phyloP scores from a whole-genome alignment of 1,140 invertebrate species.

The Riptortus pedestris region DNA sequence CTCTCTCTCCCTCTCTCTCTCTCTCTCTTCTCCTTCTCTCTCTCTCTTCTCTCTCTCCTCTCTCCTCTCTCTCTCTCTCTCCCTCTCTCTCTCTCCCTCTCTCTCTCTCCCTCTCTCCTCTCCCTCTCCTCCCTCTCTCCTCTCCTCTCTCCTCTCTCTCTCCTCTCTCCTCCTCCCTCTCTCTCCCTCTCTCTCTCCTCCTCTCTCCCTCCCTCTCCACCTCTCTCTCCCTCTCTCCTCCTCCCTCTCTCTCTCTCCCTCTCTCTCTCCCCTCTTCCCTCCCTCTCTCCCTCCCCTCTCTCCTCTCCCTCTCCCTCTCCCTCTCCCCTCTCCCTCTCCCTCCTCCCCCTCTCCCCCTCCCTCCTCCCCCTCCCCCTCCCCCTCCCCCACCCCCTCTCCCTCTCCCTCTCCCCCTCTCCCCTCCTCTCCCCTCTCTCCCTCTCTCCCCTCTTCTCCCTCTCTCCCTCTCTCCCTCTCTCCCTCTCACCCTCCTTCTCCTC shows the following conservation, averaged over 20 bases:
- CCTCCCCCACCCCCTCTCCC: not conserved
- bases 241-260: not conserved
- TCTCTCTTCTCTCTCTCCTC: not conserved
- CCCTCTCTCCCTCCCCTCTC: not conserved
- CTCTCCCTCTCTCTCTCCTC: not conserved
- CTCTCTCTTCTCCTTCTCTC: not conserved
- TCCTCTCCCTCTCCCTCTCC: not conserved
- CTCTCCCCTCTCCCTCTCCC: not conserved
- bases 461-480: not conserved
- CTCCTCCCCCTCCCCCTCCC: not conserved
- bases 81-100: not conserved
- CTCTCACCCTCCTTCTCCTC: not conserved
- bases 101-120: not conserved
- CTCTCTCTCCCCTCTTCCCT: not conserved
- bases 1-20: not conserved
- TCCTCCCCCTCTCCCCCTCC: not conserved
- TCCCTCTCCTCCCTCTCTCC: not conserved
- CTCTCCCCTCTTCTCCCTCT: not conserved
- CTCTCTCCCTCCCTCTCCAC: too few species aligned
- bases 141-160: too few species aligned
- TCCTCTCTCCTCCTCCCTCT: not conserved
- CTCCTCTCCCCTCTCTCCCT: not conserved
- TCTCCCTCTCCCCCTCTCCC: not conserved
- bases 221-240: not conserved
- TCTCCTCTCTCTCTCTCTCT: not conserved